These are phyloP conservation scores for Atherinosoma microstoma DNA, from an alignment of 2,797 vertebrate species.

Conservation along the genomic window DNA sequence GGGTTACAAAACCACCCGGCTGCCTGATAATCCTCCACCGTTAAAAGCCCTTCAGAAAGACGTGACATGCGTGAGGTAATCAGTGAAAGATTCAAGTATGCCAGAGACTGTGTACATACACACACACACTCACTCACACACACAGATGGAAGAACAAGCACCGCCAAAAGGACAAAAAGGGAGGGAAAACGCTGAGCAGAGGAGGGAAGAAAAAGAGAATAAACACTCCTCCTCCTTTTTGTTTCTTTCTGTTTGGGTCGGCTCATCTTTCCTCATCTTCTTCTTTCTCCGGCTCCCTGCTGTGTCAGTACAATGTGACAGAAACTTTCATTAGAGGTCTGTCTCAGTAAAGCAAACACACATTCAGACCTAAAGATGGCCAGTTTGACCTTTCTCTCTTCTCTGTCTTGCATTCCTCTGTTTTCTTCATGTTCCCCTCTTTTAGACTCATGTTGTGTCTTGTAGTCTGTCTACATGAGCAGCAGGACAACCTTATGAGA, in stretches of 20 bases:
- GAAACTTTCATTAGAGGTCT: conserved; percentile 59
- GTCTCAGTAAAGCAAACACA: conserved; percentile 56
- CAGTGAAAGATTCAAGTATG: conserved; percentile 81
- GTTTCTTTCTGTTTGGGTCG: conserved; percentile 17
- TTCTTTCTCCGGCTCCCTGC: conserved; percentile 39
- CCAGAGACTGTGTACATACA: conserved; percentile 31
- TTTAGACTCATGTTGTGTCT: conserved; percentile 15
- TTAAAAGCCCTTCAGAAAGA: conserved; percentile 78
- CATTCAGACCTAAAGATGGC: conserved; percentile 16
- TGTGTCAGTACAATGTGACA: conserved; percentile 66
- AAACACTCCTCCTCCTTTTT: conserved; percentile 63
- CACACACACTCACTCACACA: conserved; percentile 24
- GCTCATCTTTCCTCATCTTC: conserved; percentile 14
- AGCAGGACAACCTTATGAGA: conserved; percentile 29
- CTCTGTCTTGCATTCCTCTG: conserved; percentile 4
- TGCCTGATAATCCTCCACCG: conserved; percentile 73
- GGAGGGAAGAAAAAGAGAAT: conserved; percentile 71
- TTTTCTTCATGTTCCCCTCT: conserved; percentile 13
- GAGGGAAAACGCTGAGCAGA: conserved; percentile 69
- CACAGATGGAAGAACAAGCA: conserved; percentile 25
- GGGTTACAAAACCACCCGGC: conserved; percentile 71
- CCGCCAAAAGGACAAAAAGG: conserved; percentile 63
- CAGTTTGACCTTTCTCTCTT: conserved; percentile 49
- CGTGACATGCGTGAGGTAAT: conserved; percentile 77
- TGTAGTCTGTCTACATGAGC: not conserved